Conservation (phyloP, 2,888 invertebrate genomes). For the Anthophora plumipes region DNA sequence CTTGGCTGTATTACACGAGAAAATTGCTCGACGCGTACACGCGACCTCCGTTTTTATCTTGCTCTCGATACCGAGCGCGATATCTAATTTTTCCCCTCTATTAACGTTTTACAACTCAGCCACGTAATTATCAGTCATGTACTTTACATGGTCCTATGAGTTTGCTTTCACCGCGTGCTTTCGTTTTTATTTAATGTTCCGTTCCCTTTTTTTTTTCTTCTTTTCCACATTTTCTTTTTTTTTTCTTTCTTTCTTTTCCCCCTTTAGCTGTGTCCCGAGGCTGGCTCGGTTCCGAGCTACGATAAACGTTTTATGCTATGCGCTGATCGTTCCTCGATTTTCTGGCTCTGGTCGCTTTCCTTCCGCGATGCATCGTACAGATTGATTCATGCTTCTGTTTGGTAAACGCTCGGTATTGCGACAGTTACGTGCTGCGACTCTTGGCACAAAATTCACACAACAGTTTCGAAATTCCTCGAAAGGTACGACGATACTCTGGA, state of each 20-base stretch:
- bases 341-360: conserved; percentile 4
- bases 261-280: too few species aligned
- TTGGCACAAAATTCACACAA: background rate
- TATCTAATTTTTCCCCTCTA: conserved; percentile 34
- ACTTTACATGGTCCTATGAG: conserved; percentile 38
- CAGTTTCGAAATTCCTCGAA: background rate
- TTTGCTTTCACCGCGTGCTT: conserved; percentile 53
- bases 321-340: conserved; percentile 20
- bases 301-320: conserved; percentile 36
- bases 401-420: background rate
- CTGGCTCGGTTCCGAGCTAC: background rate
- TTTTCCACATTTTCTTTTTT: background rate
- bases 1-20: conserved; percentile 25
- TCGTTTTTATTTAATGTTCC: conserved; percentile 43
- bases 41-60: conserved; percentile 25
- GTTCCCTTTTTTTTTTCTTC: background rate
- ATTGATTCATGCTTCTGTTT: background rate
- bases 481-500: background rate
- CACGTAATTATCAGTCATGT: conserved; percentile 38
- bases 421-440: background rate
- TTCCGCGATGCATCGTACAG: conserved; percentile 3
- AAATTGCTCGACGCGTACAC: conserved; percentile 29
- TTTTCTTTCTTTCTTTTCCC: too few species aligned
- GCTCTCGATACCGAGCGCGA: background rate
- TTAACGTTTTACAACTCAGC: conserved; percentile 42